Evolutionary conservation across 37 sponge, comb jelly and placozoan genomes (phyloP).

Genomic region (Oopsacas minuta): DNA sequence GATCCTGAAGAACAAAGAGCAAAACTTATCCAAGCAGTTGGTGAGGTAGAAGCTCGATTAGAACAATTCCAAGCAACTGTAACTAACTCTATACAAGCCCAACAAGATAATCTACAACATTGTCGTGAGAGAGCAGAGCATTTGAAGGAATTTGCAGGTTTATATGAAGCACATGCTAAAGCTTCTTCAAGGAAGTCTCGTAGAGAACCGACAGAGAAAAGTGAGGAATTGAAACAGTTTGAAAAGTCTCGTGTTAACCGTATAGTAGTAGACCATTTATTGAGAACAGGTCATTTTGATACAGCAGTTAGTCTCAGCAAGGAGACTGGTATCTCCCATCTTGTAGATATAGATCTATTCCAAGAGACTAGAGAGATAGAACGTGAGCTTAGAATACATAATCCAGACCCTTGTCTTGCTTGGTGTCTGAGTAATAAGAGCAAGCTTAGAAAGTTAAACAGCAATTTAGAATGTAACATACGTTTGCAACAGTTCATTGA

Average conservation of each 20-base stretch:
- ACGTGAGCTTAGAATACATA: conserved; percentile 41
- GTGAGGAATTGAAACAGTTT: not conserved
- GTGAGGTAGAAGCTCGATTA: not conserved
- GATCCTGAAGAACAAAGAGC: not conserved
- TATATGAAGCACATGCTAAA: not conserved
- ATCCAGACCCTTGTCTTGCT: conserved; percentile 72
- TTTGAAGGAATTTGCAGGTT: conserved; percentile 7
- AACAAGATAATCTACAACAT: not conserved
- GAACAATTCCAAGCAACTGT: not conserved
- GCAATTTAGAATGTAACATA: conserved; percentile 72
- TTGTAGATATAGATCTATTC: conserved; percentile 79
- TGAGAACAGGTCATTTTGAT: conserved; percentile 58
- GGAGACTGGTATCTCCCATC: conserved; percentile 45
- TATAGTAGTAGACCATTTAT: conserved; percentile 81
- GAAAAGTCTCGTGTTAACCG: conserved; percentile 38
- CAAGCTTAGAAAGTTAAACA: conserved; percentile 75
- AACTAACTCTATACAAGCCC: not conserved
- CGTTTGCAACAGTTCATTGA: conserved; percentile 88
- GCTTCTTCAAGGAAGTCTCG: not conserved
- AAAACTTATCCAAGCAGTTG: not conserved
- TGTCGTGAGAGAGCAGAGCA: conserved; percentile 12
- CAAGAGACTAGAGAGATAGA: conserved; percentile 67
- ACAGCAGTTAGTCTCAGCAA: conserved; percentile 49
- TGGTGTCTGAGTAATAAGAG: conserved; percentile 91
- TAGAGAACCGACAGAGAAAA: not conserved